Percentiles rank a stretch among this genome's conserved stretches.
phyloP scores from a whole-genome alignment of 2,113 vertebrate genomes.

The Oncorhynchus mykiss region DNA sequence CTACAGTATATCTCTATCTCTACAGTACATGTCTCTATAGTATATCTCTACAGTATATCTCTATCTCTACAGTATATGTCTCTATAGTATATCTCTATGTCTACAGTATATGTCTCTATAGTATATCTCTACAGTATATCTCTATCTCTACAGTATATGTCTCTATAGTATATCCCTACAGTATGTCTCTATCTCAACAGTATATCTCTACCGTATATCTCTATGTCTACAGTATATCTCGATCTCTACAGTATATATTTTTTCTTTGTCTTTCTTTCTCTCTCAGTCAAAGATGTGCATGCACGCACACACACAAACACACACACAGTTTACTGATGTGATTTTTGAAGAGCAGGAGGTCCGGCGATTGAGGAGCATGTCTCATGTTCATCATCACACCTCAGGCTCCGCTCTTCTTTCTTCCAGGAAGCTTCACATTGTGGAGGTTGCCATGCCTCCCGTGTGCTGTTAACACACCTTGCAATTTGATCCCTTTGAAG shows the following conservation, averaged over 20 bases:
- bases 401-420: neutral
- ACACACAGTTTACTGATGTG: neutral
- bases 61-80: no score
- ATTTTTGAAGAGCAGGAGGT: neutral
- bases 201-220: no score
- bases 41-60: no score
- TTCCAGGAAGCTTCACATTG: slow-evolving; percentile 15
- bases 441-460: neutral
- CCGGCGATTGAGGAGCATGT: neutral
- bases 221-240: neutral
- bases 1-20: no score
- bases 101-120: no score
- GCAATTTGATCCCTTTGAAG: slow-evolving; percentile 41
- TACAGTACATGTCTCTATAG: no score
- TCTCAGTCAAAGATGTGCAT: neutral
- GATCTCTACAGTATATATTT: neutral
- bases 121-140: no score
- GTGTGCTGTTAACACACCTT: slow-evolving; percentile 14
- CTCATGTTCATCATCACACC: neutral
- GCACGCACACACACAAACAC: neutral
- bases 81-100: no score
- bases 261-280: neutral
- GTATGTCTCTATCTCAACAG: no score
- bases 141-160: no score
- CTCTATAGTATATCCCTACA: no score